Base-by-base conservation (phyloP, 2,888 invertebrate species). In the Mimachlamys varia region DNA sequence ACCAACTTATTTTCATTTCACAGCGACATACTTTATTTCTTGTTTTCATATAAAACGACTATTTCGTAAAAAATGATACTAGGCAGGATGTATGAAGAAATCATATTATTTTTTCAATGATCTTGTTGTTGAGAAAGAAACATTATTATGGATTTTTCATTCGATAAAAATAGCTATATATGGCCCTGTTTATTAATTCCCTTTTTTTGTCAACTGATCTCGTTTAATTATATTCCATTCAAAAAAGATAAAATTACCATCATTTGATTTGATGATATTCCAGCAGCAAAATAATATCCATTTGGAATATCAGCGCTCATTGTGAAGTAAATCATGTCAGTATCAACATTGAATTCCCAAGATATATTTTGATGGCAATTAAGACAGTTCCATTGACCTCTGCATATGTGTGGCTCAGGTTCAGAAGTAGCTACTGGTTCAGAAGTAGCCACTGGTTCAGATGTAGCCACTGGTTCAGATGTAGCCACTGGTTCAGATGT, bases 401-500 rank as follows among this genome's bases (percentile, higher is more conserved):
- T 76, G 12, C 76, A 76, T 15, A 76, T 76, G 33, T 76, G 76
- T 76, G 76, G 76, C 33, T 76, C 76, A 10, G 96, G 96, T 89
- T 95, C 96, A 33, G 96, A 93, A 58, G 93, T 94, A 27, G 95
- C 95, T 90, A 95, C 96, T 0, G 96, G 94, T 88, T 94, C 93
- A 0, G 97, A 88, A 95, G 94, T 90, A 37, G 88, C 49, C 95
- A 97, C 96, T 1, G 97, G 96, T 93, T 96, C 90, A 22, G 91
- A 27, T 58, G 88, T 91, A 17, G 90, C 33, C 89, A 87, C 92
- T n/a, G 93, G 90, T 91, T 91, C 90, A n/a, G 92, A 17, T 0
- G 88, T 89, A 22, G 62, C 55, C 87, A 53, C 88, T 58, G 90
- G 89, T 87, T 90, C 90, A n/a, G 91, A 53, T 44, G 88, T 89